Base-by-base conservation (phyloP, 2,113 vertebrate species). In the Mola mola region DNA sequence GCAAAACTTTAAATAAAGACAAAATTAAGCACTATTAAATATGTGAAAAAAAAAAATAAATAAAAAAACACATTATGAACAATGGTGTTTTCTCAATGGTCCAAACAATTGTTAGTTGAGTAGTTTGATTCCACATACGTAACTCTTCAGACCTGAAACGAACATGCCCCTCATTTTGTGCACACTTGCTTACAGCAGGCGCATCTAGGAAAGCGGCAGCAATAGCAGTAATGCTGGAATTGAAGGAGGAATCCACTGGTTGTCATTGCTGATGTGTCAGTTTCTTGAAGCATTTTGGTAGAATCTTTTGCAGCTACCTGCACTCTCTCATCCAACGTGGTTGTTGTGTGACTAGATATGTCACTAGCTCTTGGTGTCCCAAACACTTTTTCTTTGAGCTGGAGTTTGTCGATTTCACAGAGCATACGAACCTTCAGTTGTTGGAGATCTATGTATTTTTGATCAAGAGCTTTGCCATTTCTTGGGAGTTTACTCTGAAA, bases 341-440 rank as follows among this genome's bases (percentile, higher is more conserved):
- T 16, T 17, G 13, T 8, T n/a, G 65, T 86, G 46, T 86, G 81
- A 57, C 55, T 71, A 13, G 46, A 67, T 66, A 84, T 81, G 28
- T 75, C 42, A 1, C 22, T 19, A 12, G 56, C 67, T 49, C 17
- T 51, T 7, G 47, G 4, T 55, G 33, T 66, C 33, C 16, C 21
- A 10, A 13, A 22, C 5, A 19, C 8, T 7, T 47, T 61, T 24
- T 56, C 40, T 49, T 33, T 56, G 2, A 31, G 3, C 0, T 25
- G 12, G 6, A 79, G 41, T 62, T 62, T 73, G 10, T 71, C 52
- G 34, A 71, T 72, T 12, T 82, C 41, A 26, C 25, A 31, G 12
- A 83, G 59, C 36, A 75, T 59, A n/a, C 2, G 2, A 20, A 38
- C 12, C 11, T 81, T 66, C n/a, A 77, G 22, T 24, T 66, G 31